These are phyloP conservation scores for Drosophila gunungcola DNA, from an alignment of 1,140 invertebrate species.

Conservation along the genomic window DNA sequence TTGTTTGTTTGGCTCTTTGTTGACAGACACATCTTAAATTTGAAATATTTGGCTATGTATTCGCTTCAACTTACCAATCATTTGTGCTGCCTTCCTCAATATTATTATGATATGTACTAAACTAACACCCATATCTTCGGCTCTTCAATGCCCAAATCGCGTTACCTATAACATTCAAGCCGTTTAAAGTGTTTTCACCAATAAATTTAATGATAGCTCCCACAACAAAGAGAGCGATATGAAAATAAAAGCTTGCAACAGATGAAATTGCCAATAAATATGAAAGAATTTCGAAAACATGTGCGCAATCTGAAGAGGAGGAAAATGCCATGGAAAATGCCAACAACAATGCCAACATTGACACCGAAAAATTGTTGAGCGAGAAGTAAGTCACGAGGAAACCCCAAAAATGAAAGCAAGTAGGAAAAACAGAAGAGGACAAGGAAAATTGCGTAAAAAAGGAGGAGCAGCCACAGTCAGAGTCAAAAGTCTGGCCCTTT, in stretches of 20 bases:
- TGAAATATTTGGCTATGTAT: no score
- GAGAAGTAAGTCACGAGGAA: slow-evolving; percentile 66
- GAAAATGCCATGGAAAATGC: slow-evolving; percentile 5
- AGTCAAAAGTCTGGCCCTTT: slow-evolving; percentile 12
- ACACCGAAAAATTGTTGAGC: slow-evolving; percentile 54
- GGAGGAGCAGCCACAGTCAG: slow-evolving; percentile 9
- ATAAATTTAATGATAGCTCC: slow-evolving; percentile 28
- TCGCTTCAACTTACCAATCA: background rate
- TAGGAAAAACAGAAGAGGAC: slow-evolving; percentile 5
- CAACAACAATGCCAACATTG: slow-evolving; percentile 56
- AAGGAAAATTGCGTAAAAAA: slow-evolving; percentile 36
- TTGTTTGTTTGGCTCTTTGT: background rate
- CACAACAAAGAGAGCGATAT: slow-evolving; percentile 29
- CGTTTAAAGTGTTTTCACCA: slow-evolving; percentile 18
- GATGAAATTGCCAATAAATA: slow-evolving; percentile 50
- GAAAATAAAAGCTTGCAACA: slow-evolving; percentile 44
- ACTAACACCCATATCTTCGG: slow-evolving; percentile 11
- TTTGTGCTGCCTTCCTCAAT: slow-evolving; percentile 8
- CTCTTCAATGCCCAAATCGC: slow-evolving; percentile 1
- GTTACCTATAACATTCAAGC: slow-evolving; percentile 8
- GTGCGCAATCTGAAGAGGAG: slow-evolving; percentile 12
- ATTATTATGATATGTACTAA: background rate
- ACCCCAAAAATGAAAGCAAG: slow-evolving; percentile 20
- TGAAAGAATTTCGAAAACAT: slow-evolving; percentile 40
- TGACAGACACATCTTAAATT: no score